These are phyloP conservation scores for Aplochiton taeniatus DNA, from an alignment of 2,797 vertebrate genomes.

Conservation along the genomic window DNA sequence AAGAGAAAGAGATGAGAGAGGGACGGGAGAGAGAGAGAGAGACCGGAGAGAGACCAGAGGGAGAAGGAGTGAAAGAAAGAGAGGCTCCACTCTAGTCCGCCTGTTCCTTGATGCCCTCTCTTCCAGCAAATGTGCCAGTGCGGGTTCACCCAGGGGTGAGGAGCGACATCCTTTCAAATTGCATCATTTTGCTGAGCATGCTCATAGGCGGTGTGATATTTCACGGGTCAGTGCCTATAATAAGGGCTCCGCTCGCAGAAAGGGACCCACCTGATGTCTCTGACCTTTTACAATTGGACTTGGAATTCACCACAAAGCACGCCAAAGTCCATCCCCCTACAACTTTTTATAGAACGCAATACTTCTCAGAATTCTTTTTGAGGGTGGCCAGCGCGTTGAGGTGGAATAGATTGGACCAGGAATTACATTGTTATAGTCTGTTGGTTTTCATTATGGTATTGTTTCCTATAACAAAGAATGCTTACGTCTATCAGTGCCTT, in stretches of 20 bases:
- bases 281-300: constrained; percentile 75
- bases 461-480: constrained; percentile 12
- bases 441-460: too few species aligned
- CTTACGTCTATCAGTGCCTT: constrained; percentile 14
- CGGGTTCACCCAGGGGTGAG: constrained; percentile 64
- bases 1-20: not conserved
- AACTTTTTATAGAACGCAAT: constrained; percentile 46
- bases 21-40: not conserved
- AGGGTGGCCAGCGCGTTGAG: too few species aligned
- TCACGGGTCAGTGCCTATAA: constrained; percentile 77
- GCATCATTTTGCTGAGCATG: constrained; percentile 76
- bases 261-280: constrained; percentile 71
- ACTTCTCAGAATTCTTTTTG: not conserved
- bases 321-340: constrained; percentile 3
- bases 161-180: constrained; percentile 78
- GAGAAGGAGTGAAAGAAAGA: constrained; percentile 11
- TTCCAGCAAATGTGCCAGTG: constrained; percentile 34
- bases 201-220: constrained; percentile 70
- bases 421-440: too few species aligned
- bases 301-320: constrained; percentile 58
- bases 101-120: constrained; percentile 22
- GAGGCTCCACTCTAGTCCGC: constrained; percentile 20
- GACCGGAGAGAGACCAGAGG: too few species aligned
- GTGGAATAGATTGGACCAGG: too few species aligned
- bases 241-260: constrained; percentile 59